phyloP scores from a whole-genome alignment of 2,113 vertebrate species.

The Apodemus sylvaticus region DNA sequence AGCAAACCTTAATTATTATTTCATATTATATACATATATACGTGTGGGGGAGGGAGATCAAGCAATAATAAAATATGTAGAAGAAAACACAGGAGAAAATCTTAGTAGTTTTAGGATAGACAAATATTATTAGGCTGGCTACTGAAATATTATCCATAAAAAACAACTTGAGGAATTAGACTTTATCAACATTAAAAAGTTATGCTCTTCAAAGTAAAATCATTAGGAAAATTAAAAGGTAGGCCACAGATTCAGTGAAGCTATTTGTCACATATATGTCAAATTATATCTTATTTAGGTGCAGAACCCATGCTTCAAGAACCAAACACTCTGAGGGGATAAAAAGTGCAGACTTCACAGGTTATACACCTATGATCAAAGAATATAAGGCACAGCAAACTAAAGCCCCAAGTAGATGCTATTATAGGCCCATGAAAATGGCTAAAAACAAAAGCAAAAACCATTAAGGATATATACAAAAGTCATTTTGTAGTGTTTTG shows the following conservation, averaged over 20 bases:
- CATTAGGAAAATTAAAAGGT: constrained; percentile 24
- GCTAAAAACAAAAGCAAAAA: constrained; percentile 7
- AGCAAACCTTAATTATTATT: background rate
- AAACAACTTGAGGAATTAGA: constrained; percentile 26
- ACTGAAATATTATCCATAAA: constrained; percentile 17
- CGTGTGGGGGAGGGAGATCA: background rate
- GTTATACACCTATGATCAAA: background rate
- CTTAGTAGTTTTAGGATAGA: background rate
- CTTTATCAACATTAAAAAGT: constrained; percentile 23
- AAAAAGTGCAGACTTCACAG: background rate
- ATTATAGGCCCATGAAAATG: background rate
- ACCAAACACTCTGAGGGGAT: background rate
- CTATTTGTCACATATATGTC: background rate
- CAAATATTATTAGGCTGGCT: constrained; percentile 38
- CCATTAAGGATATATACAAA: background rate
- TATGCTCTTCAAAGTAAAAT: constrained; percentile 24
- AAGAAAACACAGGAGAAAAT: background rate
- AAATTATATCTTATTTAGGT: background rate
- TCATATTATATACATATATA: background rate
- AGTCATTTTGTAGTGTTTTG: background rate
- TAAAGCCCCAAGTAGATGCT: background rate
- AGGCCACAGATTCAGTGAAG: background rate
- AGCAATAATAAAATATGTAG: constrained; percentile 26
- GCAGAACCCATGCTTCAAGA: constrained; percentile 15
- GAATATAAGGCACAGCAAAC: background rate